Evolutionary conservation across 1,140 invertebrate genomes (phyloP).

Genomic region (Papilio glaucus): DNA sequence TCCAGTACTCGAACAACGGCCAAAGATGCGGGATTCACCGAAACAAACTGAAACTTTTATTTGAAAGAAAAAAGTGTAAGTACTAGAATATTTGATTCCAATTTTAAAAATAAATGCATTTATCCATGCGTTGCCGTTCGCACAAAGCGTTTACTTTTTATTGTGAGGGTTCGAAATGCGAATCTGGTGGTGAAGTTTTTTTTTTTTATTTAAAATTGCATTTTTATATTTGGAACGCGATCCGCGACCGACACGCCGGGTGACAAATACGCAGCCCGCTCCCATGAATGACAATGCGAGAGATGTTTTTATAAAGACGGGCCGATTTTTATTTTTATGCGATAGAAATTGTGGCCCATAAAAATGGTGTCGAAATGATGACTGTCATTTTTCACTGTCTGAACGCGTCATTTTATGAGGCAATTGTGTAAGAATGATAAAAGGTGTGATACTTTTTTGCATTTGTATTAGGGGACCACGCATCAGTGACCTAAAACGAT

Average conservation of each 20-base stretch:
- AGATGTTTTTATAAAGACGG: slow-evolving; percentile 82
- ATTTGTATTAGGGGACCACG: slow-evolving; percentile 18
- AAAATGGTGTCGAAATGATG: slow-evolving; percentile 81
- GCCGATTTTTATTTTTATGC: slow-evolving; percentile 79
- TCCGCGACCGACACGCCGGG: slow-evolving; percentile 66
- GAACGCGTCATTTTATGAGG: slow-evolving; percentile 70
- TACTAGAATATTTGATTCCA: slow-evolving; percentile 14
- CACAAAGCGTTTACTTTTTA: slow-evolving; percentile 55
- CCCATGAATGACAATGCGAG: slow-evolving; percentile 83
- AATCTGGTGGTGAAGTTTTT: slow-evolving; percentile 32
- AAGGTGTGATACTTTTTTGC: slow-evolving; percentile 50
- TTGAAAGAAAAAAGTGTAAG: neutral
- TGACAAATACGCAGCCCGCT: slow-evolving; percentile 79
- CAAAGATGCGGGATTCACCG: neutral
- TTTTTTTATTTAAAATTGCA: slow-evolving; percentile 81
- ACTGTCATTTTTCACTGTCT: slow-evolving; percentile 79
- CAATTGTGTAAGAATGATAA: slow-evolving; percentile 68
- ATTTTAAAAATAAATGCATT: neutral
- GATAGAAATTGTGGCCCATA: slow-evolving; percentile 80
- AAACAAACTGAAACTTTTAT: neutral
- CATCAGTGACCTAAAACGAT: neutral
- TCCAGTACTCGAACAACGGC: too few species aligned
- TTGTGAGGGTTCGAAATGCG: slow-evolving; percentile 71
- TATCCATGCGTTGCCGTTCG: slow-evolving; percentile 29
- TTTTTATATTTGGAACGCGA: slow-evolving; percentile 81